Evolutionary conservation across 2,888 invertebrate species (phyloP), one percentile per base, ranked within the genome.

Genomic region (Xanthorhoe spadicearia): DNA sequence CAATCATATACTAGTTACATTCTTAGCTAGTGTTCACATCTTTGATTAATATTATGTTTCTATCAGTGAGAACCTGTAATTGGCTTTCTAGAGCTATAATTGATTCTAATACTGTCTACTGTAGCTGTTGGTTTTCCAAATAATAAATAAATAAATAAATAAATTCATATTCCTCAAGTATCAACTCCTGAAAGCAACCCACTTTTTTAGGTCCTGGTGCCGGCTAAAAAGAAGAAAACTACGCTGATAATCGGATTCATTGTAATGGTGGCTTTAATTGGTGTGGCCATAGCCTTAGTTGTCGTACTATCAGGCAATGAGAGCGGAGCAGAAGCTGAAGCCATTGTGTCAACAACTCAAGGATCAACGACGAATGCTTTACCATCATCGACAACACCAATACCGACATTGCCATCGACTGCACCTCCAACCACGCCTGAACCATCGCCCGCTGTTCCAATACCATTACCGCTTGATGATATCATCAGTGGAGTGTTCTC

Each of bases 401-500:
- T 13, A 66, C 77, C 0, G 56, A 54, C 63, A 9, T 53, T 67
- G 18, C 68, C 78, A 63, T 75, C 0, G 54, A 75, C 67, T 7
- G 53, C 66, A n/a, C 23, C 48, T 2, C 57, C 64, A 1, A 51
- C 67, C 0, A 56, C 52, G 35, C 46, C 51, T 19, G 23, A 52
- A 8, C 23, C 46, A 35, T 46, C 61, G 17, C 35, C 43, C 1
- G 18, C n/a, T 8, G 66, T 32, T 3, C 60, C 38, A 23, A 15
- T 9, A 35, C 73, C 71, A 0, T 32, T 96, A 74, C 93, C 94
- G 61, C 91, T 97, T 67, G 96, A 96, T 67, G 96, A 97, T 75
- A 94, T 97, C 74, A 94, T 97, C 17, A 93, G 92, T 46, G 96
- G 96, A 54, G 94, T 94, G 68, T 94, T 95, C 69, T 88, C 94